Evolutionary conservation across 2,888 invertebrate species (phyloP).

Genomic region (Elgonia sp.): DNA sequence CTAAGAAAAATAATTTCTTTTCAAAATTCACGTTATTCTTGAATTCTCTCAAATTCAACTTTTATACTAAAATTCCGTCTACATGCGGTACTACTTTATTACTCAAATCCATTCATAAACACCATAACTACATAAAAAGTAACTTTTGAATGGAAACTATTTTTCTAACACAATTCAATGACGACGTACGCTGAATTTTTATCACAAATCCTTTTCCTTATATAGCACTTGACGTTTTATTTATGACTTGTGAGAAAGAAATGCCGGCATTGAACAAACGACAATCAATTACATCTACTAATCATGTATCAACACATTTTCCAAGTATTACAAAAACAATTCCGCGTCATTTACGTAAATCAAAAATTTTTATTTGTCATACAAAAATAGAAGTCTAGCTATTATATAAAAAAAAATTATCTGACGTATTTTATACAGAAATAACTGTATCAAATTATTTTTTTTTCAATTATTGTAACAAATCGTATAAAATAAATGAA

Average conservation of each 20-base stretch:
- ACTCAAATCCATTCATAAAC: conserved; percentile 12
- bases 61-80: too few relatives aligned
- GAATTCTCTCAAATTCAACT: too few relatives aligned
- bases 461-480: too few relatives aligned
- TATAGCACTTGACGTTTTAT: conserved; percentile 44
- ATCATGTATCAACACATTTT: conserved; percentile 58
- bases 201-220: conserved; percentile 47
- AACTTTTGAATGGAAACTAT: conserved; percentile 33
- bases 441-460: too few relatives aligned
- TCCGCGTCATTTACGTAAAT: conserved; percentile 59
- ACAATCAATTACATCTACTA: conserved; percentile 65
- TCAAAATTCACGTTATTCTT: too few relatives aligned
- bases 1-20: too few relatives aligned
- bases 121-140: conserved; percentile 12
- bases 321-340: conserved; percentile 51
- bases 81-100: background rate
- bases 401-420: too few relatives aligned
- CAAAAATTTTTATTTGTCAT: conserved; percentile 47
- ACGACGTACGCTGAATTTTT: conserved; percentile 19
- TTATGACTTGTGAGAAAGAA: conserved; percentile 66
- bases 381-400: background rate
- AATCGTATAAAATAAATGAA: too few relatives aligned
- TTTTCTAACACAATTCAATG: conserved; percentile 17
- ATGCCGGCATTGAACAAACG: conserved; percentile 63
- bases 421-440: too few relatives aligned